These are phyloP conservation scores for Aleiodes alternator DNA, from an alignment of 2,888 invertebrate genomes.

Conservation along the genomic window DNA sequence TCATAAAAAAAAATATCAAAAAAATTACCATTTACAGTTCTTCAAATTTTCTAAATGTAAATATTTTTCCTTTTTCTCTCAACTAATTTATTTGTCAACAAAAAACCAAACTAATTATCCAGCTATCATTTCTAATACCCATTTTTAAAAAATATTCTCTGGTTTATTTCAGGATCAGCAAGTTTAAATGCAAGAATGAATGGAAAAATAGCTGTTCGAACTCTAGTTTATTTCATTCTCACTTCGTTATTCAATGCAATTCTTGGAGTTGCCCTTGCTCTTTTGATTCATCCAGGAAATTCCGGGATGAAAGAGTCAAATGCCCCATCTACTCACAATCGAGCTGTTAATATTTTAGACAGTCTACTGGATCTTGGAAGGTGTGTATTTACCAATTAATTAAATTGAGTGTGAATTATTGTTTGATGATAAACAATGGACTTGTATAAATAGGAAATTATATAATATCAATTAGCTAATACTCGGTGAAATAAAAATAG, in stretches of 20 bases:
- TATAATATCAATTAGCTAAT: neutral
- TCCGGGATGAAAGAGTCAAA: conserved; percentile 80
- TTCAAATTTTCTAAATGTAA: too few relatives aligned
- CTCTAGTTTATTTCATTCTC: conserved; percentile 86
- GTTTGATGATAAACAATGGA: neutral
- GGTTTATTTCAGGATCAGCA: conserved; percentile 80
- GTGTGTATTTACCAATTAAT: conserved; percentile 75
- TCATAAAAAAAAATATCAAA: too few relatives aligned
- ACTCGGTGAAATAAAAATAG: conserved; percentile 52
- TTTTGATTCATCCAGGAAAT: conserved; percentile 87
- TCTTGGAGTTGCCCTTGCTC: conserved; percentile 84
- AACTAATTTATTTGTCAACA: neutral
- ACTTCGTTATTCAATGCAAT: conserved; percentile 89
- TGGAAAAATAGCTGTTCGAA: conserved; percentile 89
- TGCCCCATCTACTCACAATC: conserved; percentile 76
- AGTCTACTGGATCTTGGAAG: conserved; percentile 93
- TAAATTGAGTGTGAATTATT: neutral
- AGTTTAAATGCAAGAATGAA: conserved; percentile 91
- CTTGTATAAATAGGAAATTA: neutral
- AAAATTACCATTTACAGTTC: too few relatives aligned
- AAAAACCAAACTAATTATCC: neutral
- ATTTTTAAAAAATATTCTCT: too few relatives aligned
- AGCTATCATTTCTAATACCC: too few relatives aligned
- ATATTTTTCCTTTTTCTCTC: too few relatives aligned
- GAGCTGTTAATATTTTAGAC: conserved; percentile 86